Base-by-base conservation (phyloP, 2,888 invertebrate species). In the Plebejus argus region DNA sequence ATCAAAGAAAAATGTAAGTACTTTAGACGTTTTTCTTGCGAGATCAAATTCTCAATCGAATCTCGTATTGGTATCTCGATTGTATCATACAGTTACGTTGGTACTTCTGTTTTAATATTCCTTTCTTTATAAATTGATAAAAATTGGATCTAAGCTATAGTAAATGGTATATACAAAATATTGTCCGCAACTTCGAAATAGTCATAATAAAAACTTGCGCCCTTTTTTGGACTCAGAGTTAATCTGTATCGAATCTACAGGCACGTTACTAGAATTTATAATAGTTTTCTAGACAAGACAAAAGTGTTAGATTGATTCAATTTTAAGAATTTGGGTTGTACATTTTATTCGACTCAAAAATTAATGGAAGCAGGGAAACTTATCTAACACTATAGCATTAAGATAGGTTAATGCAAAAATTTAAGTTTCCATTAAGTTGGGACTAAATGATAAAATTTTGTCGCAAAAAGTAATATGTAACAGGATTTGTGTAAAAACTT, bases 401-500 rank as follows among this genome's bases (percentile, higher is more conserved):
- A 66, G 66, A 66, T 66, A 28, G 66, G 66, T 33, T 66, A 66
- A 66, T 28, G 23, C 61, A 23, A 23, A 66, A 66, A 28, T 33
- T 28, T 66, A 28, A 66, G 66, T 33, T 61, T 66, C 66, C 66
- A 66, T 66, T 66, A 66, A 23, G 61, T 66, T 12, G 12, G 66
- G 66, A 66, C 15, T 5, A 6, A 66, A 66, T 66, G 66, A 66
- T 66, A 66, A 66, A 66, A 66, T 12, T 61, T 61, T 33, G 61
- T 23, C 20, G 66, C 66, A 66, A 66, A 18, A 66, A 61, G 61
- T 61, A 12, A 61, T 23, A 33, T 66, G 66, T 28, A 66, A 28
- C 66, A 66, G 66, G 66, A 66, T 66, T 66, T 15, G 0, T 66
- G 15, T 66, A 66, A 66, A 33, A 66, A 66, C 66, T 66, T 66